Conservation (phyloP, 2,797 vertebrate genomes). For the Spinus olivaceus region DNA sequence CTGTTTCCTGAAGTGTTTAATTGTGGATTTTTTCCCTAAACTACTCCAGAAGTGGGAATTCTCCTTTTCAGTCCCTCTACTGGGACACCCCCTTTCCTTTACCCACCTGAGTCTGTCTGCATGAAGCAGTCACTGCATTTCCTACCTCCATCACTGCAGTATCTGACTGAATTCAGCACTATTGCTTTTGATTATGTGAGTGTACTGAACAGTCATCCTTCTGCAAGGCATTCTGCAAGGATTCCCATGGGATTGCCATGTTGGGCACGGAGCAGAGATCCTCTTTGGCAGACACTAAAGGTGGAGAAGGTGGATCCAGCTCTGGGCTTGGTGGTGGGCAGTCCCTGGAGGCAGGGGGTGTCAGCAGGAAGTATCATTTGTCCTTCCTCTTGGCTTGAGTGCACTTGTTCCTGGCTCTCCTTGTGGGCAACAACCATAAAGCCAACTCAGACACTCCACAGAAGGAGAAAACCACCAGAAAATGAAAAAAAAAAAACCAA, state of each 20-base stretch:
- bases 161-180: background rate
- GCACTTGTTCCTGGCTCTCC: background rate
- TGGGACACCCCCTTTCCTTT: background rate
- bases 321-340: background rate
- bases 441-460: background rate
- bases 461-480: background rate
- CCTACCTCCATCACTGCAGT: background rate
- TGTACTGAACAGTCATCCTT: background rate
- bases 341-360: background rate
- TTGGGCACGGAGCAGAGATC: background rate
- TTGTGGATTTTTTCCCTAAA: fast-evolving
- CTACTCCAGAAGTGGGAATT: background rate
- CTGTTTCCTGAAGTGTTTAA: background rate
- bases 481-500: background rate
- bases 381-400: fast-evolving
- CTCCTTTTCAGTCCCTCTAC: background rate
- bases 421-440: background rate
- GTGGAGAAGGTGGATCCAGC: background rate
- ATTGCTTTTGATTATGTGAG: background rate
- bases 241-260: background rate
- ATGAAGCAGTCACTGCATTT: background rate
- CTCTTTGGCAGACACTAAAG: background rate
- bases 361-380: background rate
- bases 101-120: too few species aligned
- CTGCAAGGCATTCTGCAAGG: background rate